These are phyloP conservation scores for Nephila pilipes DNA, from an alignment of 1,140 invertebrate genomes.

Conservation along the genomic window DNA sequence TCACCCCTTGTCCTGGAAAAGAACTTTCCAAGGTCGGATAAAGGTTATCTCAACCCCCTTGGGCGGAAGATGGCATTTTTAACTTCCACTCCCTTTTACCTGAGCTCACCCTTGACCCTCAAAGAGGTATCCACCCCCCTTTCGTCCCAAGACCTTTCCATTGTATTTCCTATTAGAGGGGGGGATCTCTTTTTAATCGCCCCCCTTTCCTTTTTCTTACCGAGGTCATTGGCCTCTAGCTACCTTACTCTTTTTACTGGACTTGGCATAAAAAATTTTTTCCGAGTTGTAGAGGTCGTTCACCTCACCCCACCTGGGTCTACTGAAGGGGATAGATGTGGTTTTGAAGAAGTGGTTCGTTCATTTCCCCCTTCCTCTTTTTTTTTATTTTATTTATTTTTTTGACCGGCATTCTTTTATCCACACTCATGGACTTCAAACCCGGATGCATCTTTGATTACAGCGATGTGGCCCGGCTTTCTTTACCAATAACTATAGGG, in stretches of 20 bases:
- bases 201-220: conserved; percentile 25
- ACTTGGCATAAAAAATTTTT: not conserved
- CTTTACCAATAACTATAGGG: no score
- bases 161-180: conserved; percentile 33
- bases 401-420: not conserved
- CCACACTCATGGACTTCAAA: not conserved
- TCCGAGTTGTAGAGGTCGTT: conserved; percentile 48
- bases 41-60: conserved; percentile 61
- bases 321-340: conserved; percentile 13
- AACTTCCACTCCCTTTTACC: conserved; percentile 56
- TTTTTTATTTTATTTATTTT: not conserved
- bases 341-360: not conserved
- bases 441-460: conserved; percentile 18
- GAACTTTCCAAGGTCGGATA: conserved; percentile 47
- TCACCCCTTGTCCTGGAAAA: conserved; percentile 24
- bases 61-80: conserved; percentile 46
- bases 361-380: not conserved
- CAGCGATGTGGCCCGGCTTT: not conserved
- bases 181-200: conserved; percentile 20
- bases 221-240: conserved; percentile 59
- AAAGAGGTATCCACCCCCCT: conserved; percentile 46
- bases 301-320: conserved; percentile 64
- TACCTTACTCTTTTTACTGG: conserved; percentile 29
- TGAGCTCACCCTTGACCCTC: conserved; percentile 47
- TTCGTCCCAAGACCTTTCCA: conserved; percentile 28